Evolutionary conservation across 2,888 invertebrate genomes (phyloP).

Genomic region (Tetranychus piercei): DNA sequence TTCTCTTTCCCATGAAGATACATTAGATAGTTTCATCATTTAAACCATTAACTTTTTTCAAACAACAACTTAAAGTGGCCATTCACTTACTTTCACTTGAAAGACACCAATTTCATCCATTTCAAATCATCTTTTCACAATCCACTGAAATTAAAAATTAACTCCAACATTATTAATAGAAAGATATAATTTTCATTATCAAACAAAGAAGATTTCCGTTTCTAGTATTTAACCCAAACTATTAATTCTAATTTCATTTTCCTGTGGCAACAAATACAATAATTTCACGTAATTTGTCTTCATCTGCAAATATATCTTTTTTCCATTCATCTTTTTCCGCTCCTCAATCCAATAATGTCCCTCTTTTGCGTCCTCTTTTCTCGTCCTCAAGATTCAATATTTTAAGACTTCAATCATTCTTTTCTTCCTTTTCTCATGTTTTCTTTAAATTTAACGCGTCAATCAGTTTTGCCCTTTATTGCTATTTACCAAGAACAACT

Average conservation of each 20-base stretch:
- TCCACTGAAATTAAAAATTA: too few relatives aligned
- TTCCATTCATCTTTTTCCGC: neutral
- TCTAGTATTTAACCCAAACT: neutral
- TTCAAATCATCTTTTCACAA: neutral
- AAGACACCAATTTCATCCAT: neutral
- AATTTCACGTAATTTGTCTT: neutral
- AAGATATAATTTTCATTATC: neutral
- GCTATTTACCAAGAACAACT: neutral
- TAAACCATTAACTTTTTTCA: neutral
- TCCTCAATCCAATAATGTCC: neutral
- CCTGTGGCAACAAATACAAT: neutral
- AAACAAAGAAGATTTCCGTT: neutral
- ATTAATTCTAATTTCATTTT: neutral
- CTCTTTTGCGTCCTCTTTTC: slow-evolving; percentile 4
- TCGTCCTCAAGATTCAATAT: neutral
- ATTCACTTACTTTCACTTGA: neutral
- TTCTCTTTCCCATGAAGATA: slow-evolving; percentile 2
- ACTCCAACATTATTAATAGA: too few relatives aligned
- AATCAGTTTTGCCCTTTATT: slow-evolving; percentile 2
- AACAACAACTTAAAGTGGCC: neutral
- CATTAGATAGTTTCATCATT: neutral
- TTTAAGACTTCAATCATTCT: neutral
- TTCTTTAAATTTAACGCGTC: neutral
- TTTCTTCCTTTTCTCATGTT: neutral
- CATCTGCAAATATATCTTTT: neutral